phyloP scores from a whole-genome alignment of 2,113 vertebrate genomes.

The Tangachromis dhanisi region DNA sequence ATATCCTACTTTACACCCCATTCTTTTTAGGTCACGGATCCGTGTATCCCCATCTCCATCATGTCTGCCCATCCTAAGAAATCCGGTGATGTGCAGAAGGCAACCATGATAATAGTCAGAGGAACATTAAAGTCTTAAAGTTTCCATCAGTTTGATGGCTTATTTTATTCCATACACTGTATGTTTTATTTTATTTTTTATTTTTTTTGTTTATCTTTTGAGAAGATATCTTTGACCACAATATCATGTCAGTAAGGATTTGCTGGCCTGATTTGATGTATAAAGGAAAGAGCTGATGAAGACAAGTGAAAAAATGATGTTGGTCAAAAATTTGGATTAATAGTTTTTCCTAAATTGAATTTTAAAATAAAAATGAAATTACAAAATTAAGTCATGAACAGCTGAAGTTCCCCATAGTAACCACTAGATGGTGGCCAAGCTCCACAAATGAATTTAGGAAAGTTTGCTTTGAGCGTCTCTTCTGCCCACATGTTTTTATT shows the following conservation, averaged over 20 bases:
- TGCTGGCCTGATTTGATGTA: neutral
- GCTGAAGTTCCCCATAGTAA: accelerated
- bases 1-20: neutral
- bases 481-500: neutral
- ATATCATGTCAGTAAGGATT: neutral
- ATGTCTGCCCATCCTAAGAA: neutral
- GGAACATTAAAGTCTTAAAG: neutral
- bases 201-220: neutral
- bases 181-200: neutral
- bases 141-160: neutral
- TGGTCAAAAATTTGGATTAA: accelerated
- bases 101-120: neutral
- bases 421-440: conserved; percentile 18
- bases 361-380: neutral
- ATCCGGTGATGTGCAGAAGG: neutral
- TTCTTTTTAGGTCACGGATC: neutral
- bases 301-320: neutral
- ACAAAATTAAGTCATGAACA: neutral
- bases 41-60: accelerated
- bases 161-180: accelerated
- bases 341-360: neutral
- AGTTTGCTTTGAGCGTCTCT: neutral
- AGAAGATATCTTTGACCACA: neutral
- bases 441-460: neutral
- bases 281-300: neutral